Percentiles rank a stretch among this genome's conserved stretches.
phyloP scores from a whole-genome alignment of 2,888 invertebrate genomes.

The Ormyrus pomaceus region DNA sequence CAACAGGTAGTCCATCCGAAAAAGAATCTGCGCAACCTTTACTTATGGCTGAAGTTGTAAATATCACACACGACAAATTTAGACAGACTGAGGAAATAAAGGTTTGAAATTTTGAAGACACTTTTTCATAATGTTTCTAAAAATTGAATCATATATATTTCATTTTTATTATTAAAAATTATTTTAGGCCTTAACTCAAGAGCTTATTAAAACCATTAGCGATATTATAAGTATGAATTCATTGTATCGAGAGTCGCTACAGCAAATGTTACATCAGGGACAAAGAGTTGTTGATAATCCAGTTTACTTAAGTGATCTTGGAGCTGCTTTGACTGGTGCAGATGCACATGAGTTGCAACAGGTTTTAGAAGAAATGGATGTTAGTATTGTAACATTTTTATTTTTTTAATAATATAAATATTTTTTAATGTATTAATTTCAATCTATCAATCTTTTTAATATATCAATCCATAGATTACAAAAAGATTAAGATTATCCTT shows the following conservation, averaged over 20 bases:
- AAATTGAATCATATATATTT: neutral
- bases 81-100: constrained; percentile 96
- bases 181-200: constrained; percentile 90
- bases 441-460: constrained; percentile 52
- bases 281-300: constrained; percentile 99
- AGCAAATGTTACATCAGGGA: constrained; percentile 97
- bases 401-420: constrained; percentile 5
- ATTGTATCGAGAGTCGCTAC: constrained; percentile 96
- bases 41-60: constrained; percentile 96
- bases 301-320: constrained; percentile 96
- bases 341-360: constrained; percentile 94
- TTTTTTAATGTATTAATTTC: constrained; percentile 12
- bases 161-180: neutral
- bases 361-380: constrained; percentile 95
- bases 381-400: constrained; percentile 76
- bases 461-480: constrained; percentile 82
- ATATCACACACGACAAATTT: constrained; percentile 91
- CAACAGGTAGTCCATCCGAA: neutral
- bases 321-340: constrained; percentile 95
- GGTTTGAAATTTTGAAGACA: constrained; percentile 70
- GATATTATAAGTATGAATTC: constrained; percentile 99
- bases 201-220: constrained; percentile 96
- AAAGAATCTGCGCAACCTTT: constrained; percentile 77
- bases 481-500: constrained; percentile 93
- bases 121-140: neutral